These are phyloP conservation scores for Phortica variegata DNA, from an alignment of 1,140 invertebrate genomes.

Conservation along the genomic window DNA sequence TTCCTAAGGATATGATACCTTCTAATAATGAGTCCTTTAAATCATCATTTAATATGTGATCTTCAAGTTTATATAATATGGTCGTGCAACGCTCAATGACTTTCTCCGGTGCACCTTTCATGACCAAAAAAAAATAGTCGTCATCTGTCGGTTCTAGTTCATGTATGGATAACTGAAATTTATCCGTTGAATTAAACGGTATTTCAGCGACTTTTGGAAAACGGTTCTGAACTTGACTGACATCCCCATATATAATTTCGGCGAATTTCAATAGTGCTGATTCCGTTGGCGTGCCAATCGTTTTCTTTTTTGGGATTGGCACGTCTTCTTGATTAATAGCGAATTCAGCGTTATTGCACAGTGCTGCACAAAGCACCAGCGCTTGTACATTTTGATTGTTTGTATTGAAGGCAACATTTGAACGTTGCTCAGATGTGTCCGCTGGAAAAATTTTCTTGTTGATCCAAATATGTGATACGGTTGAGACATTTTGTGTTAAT, in stretches of 20 bases:
- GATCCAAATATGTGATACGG: slow-evolving; percentile 23
- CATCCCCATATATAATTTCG: neutral
- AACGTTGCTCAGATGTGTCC: no score
- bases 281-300: slow-evolving; percentile 21
- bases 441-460: slow-evolving; percentile 1
- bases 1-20: neutral
- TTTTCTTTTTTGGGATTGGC: slow-evolving; percentile 6
- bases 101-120: slow-evolving; percentile 15
- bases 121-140: neutral
- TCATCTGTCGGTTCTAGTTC: neutral
- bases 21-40: neutral
- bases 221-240: slow-evolving; percentile 11
- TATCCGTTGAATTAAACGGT: neutral
- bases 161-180: slow-evolving; percentile 28
- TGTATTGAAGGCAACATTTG: fast-evolving
- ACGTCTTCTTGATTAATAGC: slow-evolving; percentile 17
- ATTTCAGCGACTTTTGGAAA: slow-evolving; percentile 16
- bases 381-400: neutral
- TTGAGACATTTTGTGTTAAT: slow-evolving; percentile 10
- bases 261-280: slow-evolving; percentile 19
- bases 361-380: slow-evolving; percentile 13
- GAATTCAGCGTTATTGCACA: slow-evolving; percentile 27
- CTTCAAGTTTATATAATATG: slow-evolving; percentile 14
- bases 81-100: slow-evolving; percentile 20
- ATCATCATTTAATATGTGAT: neutral